Evolutionary conservation across 2,113 vertebrate species (phyloP), one percentile per base, ranked within the genome.

Genomic region (Cettia cetti): DNA sequence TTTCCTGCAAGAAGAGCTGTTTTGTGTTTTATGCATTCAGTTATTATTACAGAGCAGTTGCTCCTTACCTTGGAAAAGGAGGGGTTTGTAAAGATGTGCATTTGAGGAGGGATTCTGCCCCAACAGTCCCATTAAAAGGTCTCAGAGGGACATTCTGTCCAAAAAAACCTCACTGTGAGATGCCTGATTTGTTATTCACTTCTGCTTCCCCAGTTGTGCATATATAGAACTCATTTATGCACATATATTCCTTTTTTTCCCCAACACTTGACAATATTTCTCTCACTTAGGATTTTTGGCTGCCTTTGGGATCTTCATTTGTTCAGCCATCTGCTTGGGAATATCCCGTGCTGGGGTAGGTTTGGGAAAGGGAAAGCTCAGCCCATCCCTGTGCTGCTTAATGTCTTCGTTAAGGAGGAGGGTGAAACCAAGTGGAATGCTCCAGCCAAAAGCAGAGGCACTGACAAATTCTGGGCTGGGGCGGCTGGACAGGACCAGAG

Each of bases 391-490:
- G 7, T 45, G 7, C 7, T 37, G 8, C 15, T 87, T 11, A 44
- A 49, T 35, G 30, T 42, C 66, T 61, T 61, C 52, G 31, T 89
- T 28, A 52, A 20, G 15, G 12, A 44, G 16, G 24, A 53, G 31
- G 24, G 23, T 2, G 15, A 59, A 44, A 37, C 1, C 5, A n/a
- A 47, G 39, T 6, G 16, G 54, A 53, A 66, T 15, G 16, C 8
- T 64, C 16, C 23, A 24, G 12, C 10, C 2, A 12, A 15, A 39
- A 39, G 17, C 0, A 2, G 7, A 37, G 6, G 4, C 15, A 37
- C 4, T 19, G 47, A 6, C 15, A 22, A 31, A 10, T 24, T 18
- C 10, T 30, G 15, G 52, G 52, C 1, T 24, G 44, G 23, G 15
- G 4, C 22, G 61, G 23, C 22, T 39, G 30, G 77, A 20, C 1